phyloP scores from a whole-genome alignment of 1,140 invertebrate species.

The Sycobia sp. region DNA sequence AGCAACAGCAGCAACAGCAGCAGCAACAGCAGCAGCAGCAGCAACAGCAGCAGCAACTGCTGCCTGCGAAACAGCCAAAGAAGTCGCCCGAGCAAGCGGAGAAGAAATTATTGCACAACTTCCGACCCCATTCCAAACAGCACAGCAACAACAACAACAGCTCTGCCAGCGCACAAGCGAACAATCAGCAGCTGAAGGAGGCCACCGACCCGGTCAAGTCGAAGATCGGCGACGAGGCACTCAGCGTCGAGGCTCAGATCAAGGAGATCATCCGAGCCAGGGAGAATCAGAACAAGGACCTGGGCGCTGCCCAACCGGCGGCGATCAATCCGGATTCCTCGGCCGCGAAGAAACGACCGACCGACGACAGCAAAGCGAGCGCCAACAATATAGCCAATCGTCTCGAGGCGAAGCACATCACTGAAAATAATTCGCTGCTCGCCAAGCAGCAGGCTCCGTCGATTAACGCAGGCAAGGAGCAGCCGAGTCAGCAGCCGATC shows the following conservation, averaged over 20 bases:
- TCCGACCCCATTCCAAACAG: conserved; percentile 47
- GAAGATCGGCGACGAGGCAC: neutral
- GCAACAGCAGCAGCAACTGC: neutral
- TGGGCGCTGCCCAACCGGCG: neutral
- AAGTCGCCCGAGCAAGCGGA: conserved; percentile 46
- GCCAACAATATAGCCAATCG: no score
- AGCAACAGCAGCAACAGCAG: neutral
- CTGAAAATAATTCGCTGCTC: no score
- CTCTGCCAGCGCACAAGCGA: neutral
- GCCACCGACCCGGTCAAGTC: neutral
- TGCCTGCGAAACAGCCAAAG: neutral
- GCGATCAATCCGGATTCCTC: neutral
- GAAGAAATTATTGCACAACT: conserved; percentile 52
- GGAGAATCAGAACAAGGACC: no score
- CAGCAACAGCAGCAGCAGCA: neutral
- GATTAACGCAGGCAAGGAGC: neutral
- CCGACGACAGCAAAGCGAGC: no score
- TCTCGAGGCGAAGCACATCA: no score
- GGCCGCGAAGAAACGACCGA: no score
- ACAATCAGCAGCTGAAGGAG: neutral
- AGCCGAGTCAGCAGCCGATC: conserved; percentile 14
- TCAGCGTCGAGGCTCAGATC: conserved; percentile 10
- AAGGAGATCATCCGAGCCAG: conserved; percentile 28
- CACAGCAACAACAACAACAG: no score
- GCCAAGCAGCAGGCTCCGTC: no score